phyloP scores from a whole-genome alignment of 2,888 invertebrate species.

The Melanotus villosus region DNA sequence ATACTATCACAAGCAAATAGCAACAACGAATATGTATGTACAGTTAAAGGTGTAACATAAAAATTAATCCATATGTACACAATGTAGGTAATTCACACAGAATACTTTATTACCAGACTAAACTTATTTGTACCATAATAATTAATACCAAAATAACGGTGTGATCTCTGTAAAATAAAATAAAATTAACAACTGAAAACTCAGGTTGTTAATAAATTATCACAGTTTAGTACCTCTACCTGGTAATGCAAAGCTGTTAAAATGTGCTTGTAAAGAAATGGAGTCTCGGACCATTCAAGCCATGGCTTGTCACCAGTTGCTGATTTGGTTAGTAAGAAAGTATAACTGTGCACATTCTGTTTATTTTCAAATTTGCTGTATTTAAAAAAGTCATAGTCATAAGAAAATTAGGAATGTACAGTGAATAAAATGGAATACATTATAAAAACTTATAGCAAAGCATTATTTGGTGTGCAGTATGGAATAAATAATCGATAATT shows the following conservation, averaged over 20 bases:
- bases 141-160: constrained; percentile 16
- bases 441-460: constrained; percentile 13
- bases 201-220: neutral
- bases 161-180: constrained; percentile 35
- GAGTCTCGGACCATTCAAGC: constrained; percentile 30
- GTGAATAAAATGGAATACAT: neutral
- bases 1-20: no score
- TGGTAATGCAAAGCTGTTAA: constrained; percentile 29
- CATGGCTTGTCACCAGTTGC: constrained; percentile 17
- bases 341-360: constrained; percentile 15
- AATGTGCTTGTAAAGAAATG: constrained; percentile 21
- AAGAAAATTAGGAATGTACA: no score
- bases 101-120: neutral
- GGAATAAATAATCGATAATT: no score
- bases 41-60: no score
- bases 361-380: constrained; percentile 6
- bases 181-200: constrained; percentile 22
- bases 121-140: constrained; percentile 33
- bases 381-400: neutral
- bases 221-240: constrained; percentile 32
- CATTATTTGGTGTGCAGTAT: no score
- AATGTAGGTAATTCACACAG: constrained; percentile 5
- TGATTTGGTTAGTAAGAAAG: constrained; percentile 30
- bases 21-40: no score
- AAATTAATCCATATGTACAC: no score